Conservation (phyloP, 1,140 invertebrate species). For the Phortica variegata region DNA sequence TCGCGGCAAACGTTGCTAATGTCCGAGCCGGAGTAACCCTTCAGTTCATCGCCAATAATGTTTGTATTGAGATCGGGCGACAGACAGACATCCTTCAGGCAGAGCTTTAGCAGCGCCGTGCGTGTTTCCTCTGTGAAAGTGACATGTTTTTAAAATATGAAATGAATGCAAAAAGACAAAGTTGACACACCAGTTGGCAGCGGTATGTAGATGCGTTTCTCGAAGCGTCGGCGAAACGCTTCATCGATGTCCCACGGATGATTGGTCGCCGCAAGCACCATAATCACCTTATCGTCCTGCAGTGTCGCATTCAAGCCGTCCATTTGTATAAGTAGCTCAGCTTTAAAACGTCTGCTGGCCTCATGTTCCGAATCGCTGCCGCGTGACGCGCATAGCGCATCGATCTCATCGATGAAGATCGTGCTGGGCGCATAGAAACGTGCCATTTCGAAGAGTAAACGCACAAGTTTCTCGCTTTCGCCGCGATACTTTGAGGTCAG, state of each 20-base stretch:
- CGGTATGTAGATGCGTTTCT: conserved; percentile 99
- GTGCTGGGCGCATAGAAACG: conserved; percentile 98
- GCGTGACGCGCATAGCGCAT: conserved; percentile 92
- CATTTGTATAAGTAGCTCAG: conserved; percentile 98
- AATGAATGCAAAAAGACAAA: neutral
- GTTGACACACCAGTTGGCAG: conserved; percentile 76
- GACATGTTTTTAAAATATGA: neutral
- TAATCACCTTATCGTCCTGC: conserved; percentile 77
- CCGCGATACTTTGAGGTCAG: conserved; percentile 97
- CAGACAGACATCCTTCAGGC: conserved; percentile 86
- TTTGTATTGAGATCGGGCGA: conserved; percentile 76
- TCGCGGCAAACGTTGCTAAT: conserved; percentile 98
- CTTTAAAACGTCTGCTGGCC: conserved; percentile 97
- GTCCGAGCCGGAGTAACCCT: conserved; percentile 96
- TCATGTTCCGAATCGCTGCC: conserved; percentile 98
- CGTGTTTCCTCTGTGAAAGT: conserved; percentile 69
- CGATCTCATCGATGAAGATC: conserved; percentile 99
- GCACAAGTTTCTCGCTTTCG: conserved; percentile 97
- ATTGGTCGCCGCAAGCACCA: conserved; percentile 98
- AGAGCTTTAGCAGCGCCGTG: conserved; percentile 85
- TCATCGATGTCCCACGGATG: conserved; percentile 99
- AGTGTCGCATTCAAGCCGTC: conserved; percentile 74
- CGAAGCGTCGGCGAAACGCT: conserved; percentile 89
- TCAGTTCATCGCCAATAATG: conserved; percentile 77
- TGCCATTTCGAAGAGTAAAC: conserved; percentile 98